phyloP scores from a whole-genome alignment of 2,888 invertebrate species.

The Lathronympha strigana region DNA sequence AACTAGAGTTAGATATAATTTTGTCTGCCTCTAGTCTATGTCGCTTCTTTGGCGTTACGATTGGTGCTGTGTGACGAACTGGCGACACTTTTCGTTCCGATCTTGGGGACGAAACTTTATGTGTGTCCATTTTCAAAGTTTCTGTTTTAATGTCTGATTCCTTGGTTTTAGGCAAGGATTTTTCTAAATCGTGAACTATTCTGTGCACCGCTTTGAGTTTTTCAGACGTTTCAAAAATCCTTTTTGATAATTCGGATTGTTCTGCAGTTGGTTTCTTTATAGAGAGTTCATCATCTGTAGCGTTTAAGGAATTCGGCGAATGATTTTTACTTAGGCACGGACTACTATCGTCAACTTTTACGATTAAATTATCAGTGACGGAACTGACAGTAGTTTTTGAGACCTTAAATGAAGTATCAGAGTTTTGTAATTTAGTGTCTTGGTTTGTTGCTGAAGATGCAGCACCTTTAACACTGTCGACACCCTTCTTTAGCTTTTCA shows the following conservation, averaged over 20 bases:
- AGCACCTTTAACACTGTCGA: conserved; percentile 60
- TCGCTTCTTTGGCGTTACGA: conserved; percentile 89
- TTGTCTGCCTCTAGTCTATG: conserved; percentile 87
- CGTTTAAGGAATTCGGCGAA: conserved; percentile 54
- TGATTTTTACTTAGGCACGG: conserved; percentile 54
- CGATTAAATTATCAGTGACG: conserved; percentile 51
- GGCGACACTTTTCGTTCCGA: conserved; percentile 70
- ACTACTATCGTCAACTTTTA: conserved; percentile 58
- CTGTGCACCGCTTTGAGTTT: conserved; percentile 79
- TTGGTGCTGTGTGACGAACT: conserved; percentile 71
- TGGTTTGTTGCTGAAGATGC: conserved; percentile 46
- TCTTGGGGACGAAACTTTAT: conserved; percentile 68
- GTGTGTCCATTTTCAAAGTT: conserved; percentile 61
- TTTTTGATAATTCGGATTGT: conserved; percentile 78
- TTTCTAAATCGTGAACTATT: conserved; percentile 78
- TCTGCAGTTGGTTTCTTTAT: conserved; percentile 72
- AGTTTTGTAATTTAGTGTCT: conserved; percentile 55
- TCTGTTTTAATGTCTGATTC: conserved; percentile 67
- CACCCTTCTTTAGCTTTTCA: conserved; percentile 70
- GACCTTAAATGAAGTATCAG: conserved; percentile 53
- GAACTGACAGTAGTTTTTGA: conserved; percentile 51
- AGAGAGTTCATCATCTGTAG: conserved; percentile 65
- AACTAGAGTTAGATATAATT: conserved; percentile 65
- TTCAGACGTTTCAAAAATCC: conserved; percentile 80
- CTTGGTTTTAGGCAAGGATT: conserved; percentile 73